These are phyloP conservation scores for Antigone vipio DNA, from an alignment of 2,113 vertebrate species.

Conservation along the genomic window DNA sequence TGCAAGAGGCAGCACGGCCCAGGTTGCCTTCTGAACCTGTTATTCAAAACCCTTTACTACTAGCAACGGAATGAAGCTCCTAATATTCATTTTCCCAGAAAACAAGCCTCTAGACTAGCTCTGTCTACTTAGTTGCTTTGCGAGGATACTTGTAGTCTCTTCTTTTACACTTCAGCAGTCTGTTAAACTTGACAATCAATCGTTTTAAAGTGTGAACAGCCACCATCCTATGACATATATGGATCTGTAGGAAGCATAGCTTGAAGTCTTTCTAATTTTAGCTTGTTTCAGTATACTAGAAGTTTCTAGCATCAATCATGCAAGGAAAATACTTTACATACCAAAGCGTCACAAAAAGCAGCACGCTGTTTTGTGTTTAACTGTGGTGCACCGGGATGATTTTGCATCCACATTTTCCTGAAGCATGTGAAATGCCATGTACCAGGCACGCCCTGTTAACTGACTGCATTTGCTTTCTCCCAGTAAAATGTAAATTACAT, in stretches of 20 bases:
- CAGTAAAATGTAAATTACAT: neutral
- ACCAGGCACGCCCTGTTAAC: neutral
- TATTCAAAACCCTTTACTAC: neutral
- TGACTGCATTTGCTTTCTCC: neutral
- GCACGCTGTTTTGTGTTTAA: neutral
- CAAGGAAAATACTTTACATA: neutral
- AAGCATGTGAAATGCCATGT: accelerated
- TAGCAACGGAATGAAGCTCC: neutral
- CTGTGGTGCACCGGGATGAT: neutral
- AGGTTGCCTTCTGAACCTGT: neutral
- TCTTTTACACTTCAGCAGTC: neutral
- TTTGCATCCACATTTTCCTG: neutral
- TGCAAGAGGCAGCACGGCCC: neutral
- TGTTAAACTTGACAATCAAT: neutral
- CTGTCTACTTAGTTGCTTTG: neutral
- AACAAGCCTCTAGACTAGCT: neutral
- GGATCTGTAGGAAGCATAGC: neutral
- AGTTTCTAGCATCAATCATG: neutral
- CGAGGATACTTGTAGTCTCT: neutral
- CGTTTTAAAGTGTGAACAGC: neutral
- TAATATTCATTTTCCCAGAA: neutral
- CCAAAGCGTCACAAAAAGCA: neutral
- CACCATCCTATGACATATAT: neutral
- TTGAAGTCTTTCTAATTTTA: slow-evolving; percentile 19
- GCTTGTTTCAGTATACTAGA: neutral